phyloP scores from a whole-genome alignment of 2,113 vertebrate genomes.

The Puntigrus tetrazona region DNA sequence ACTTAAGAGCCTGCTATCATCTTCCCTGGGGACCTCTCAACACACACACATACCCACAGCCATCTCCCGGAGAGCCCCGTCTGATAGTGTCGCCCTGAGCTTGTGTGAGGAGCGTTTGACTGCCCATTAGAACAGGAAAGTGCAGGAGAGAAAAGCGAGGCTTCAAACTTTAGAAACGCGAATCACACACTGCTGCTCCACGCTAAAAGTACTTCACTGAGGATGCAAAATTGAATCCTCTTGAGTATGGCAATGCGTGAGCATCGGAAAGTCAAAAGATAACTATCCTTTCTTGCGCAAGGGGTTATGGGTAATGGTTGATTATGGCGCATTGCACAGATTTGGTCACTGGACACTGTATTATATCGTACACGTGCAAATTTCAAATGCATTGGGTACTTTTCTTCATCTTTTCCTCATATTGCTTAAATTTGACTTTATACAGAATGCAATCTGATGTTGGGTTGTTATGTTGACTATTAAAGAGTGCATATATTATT shows the following conservation, averaged over 20 bases:
- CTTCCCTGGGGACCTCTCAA: conserved; percentile 22
- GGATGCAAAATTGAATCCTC: conserved; percentile 7
- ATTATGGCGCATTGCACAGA: background rate
- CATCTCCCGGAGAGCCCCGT: conserved; percentile 5
- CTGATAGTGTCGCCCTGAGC: conserved; percentile 31
- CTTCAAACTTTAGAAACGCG: background rate
- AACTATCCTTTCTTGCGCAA: background rate
- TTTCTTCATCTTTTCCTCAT: background rate
- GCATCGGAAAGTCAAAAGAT: background rate
- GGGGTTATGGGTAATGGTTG: background rate
- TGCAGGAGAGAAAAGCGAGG: background rate
- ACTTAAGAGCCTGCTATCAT: conserved; percentile 33
- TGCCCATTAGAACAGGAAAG: conserved; percentile 15
- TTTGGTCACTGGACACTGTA: background rate
- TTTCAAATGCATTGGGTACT: background rate
- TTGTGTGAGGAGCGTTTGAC: background rate
- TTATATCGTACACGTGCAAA: background rate
- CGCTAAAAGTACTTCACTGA: background rate
- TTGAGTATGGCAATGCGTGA: background rate
- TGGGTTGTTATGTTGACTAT: background rate
- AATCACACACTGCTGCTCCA: background rate
- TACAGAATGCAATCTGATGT: background rate
- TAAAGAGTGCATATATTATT: background rate
- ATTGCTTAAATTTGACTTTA: background rate
- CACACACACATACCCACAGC: conserved; percentile 18